Evolutionary conservation across 2,113 vertebrate species (phyloP).

Genomic region (Pterocles gutturalis): DNA sequence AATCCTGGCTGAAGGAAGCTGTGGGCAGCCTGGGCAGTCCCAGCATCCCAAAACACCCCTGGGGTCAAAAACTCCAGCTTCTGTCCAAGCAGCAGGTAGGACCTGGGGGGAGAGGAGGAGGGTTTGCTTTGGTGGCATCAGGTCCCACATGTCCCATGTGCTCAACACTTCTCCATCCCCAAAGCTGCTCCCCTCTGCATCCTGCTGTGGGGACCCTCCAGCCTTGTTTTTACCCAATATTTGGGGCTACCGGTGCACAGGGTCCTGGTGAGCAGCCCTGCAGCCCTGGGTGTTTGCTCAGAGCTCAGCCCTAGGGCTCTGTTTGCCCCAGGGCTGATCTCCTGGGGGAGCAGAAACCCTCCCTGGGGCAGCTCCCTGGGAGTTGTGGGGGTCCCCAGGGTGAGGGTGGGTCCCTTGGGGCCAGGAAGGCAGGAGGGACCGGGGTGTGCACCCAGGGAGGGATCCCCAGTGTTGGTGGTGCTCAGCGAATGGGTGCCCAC

Average conservation of each 20-base stretch:
- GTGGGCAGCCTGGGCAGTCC: neutral
- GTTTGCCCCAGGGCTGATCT: neutral
- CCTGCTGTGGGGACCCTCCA: neutral
- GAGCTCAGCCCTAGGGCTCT: rapidly evolving
- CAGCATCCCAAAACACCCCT: rapidly evolving
- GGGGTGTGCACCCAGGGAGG: rapidly evolving
- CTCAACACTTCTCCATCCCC: neutral
- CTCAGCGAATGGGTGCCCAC: rapidly evolving
- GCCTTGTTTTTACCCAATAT: neutral
- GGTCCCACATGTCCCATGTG: rapidly evolving
- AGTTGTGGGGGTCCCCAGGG: neutral
- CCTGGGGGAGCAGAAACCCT: neutral
- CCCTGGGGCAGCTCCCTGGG: neutral
- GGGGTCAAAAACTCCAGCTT: neutral
- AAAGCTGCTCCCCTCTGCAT: neutral
- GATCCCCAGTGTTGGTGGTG: neutral
- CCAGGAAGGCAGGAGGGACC: rapidly evolving
- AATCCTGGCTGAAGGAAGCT: neutral
- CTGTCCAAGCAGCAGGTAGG: neutral
- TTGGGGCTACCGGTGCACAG: neutral
- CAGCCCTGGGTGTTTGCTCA: neutral
- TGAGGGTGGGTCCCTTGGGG: neutral
- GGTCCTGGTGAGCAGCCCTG: rapidly evolving
- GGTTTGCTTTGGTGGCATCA: neutral
- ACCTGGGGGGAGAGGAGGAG: too few species aligned